Conservation (phyloP, 2,797 vertebrate genomes). For the Argya squamiceps region DNA sequence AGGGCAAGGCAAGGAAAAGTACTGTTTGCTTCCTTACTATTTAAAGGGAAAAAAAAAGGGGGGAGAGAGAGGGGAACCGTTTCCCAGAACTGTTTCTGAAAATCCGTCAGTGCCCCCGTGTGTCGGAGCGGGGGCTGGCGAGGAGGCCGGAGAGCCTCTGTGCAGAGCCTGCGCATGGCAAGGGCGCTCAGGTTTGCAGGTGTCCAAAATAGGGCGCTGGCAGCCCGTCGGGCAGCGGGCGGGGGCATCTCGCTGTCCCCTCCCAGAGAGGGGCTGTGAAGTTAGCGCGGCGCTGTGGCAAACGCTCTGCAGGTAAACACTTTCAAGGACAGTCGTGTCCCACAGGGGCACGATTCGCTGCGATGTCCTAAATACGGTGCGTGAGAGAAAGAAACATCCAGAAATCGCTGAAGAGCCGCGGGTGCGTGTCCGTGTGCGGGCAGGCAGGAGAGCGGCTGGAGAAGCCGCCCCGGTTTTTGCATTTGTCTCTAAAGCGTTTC, state of each 20-base stretch:
- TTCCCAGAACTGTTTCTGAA: background rate
- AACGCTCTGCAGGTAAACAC: background rate
- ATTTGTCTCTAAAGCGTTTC: rapidly evolving
- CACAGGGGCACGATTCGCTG: background rate
- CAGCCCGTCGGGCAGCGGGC: rapidly evolving
- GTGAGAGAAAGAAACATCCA: background rate
- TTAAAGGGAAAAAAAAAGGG: too few species aligned
- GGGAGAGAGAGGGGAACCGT: too few species aligned
- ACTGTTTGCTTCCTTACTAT: background rate
- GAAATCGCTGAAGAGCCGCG: rapidly evolving
- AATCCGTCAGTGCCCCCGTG: conserved; percentile 53
- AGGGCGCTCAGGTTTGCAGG: rapidly evolving
- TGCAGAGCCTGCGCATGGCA: background rate
- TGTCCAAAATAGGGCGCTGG: too few species aligned
- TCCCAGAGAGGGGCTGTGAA: rapidly evolving
- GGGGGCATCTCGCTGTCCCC: rapidly evolving
- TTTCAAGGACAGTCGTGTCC: rapidly evolving
- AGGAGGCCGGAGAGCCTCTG: background rate
- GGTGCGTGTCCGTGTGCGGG: background rate
- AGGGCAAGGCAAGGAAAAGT: background rate
- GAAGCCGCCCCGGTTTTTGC: background rate
- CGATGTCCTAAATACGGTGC: rapidly evolving
- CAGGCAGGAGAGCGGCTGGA: background rate
- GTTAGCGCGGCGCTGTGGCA: rapidly evolving
- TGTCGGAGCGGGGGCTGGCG: background rate